Base-by-base conservation (phyloP, 2,113 vertebrate genomes). In the Zosterops borbonicus region DNA sequence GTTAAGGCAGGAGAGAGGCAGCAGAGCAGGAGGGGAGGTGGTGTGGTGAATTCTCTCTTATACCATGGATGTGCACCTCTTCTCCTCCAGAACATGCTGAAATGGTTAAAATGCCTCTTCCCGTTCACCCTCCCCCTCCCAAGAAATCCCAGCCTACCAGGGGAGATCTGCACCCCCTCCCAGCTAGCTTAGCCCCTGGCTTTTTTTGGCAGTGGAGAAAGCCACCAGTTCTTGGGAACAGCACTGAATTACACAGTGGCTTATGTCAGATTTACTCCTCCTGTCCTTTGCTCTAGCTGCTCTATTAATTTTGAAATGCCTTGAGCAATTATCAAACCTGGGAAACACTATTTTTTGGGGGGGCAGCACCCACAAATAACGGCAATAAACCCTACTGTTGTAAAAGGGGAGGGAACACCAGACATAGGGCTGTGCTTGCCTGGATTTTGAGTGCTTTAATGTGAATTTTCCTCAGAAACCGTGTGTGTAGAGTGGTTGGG, bases 231-330 rank as follows among this genome's bases (percentile, higher is more conserved):
- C 89, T 94, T 79, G 94, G 89, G 87, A 93, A 89, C 16, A 94
- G 47, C 28, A 1, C 69, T 80, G 95, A 97, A 95, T 95, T 97
- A 95, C 82, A 39, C 11, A 69, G 89, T 84, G 82, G 69, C 55
- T 97, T 97, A 96, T 74, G 4, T 97, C 93, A 96, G 94, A 95
- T 97, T 97, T 95, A 97, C 93, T 95, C 81, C 85, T 95, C 52
- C 89, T 79, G 91, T 94, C 84, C 84, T 91, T 89, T 93, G 58
- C 94, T 95, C 67, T 82, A 69, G 87, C 74, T 95, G 92, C 80
- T 93, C 92, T 84, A 31, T 89, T 96, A 89, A 90, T 94, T 97
- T 95, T 75, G 67, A 94, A 92, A 90, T 42, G 89, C 80, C 69
- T 95, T 9, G 0, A 87, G 86, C 88, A 71, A 96, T 94, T 90